Conservation (phyloP, 2,888 invertebrate genomes). For the Chrysomela aeneicollis region DNA sequence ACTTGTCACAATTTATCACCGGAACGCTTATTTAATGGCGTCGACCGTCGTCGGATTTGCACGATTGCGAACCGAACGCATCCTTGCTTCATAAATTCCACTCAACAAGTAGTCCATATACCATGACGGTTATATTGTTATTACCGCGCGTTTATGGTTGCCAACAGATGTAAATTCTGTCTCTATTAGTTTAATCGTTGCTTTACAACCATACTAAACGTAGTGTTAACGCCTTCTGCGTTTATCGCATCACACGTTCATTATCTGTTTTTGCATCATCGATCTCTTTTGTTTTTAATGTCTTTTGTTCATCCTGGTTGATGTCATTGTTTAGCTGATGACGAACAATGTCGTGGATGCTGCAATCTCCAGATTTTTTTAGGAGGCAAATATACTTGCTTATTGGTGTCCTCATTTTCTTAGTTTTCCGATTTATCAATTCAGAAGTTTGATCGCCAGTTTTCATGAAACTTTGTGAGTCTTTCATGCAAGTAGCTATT, state of each 20-base stretch:
- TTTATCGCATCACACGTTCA: constrained; percentile 33
- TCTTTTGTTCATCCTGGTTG: not conserved
- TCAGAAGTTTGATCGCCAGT: too few species aligned
- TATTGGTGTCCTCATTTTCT: too few species aligned
- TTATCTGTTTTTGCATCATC: constrained; percentile 9
- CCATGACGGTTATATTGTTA: constrained; percentile 63
- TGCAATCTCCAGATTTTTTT: too few species aligned
- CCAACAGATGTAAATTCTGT: constrained; percentile 62
- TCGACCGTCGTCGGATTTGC: constrained; percentile 56
- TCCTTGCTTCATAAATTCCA: constrained; percentile 62
- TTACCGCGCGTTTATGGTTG: constrained; percentile 63
- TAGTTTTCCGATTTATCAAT: too few species aligned
- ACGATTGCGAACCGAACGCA: constrained; percentile 55
- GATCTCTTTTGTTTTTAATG: not conserved
- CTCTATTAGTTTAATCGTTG: constrained; percentile 58
- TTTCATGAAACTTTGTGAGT: too few species aligned
- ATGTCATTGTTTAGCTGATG: too few species aligned
- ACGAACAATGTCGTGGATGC: too few species aligned
- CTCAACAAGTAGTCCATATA: constrained; percentile 65
- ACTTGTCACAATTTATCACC: constrained; percentile 63
- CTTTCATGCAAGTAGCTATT: too few species aligned
- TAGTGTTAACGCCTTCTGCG: constrained; percentile 41
- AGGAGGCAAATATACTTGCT: too few species aligned
- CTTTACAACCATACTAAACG: constrained; percentile 48
- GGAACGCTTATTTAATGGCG: constrained; percentile 63